phyloP scores from a whole-genome alignment of 2,113 vertebrate species.

The Phalacrocorax carbo region DNA sequence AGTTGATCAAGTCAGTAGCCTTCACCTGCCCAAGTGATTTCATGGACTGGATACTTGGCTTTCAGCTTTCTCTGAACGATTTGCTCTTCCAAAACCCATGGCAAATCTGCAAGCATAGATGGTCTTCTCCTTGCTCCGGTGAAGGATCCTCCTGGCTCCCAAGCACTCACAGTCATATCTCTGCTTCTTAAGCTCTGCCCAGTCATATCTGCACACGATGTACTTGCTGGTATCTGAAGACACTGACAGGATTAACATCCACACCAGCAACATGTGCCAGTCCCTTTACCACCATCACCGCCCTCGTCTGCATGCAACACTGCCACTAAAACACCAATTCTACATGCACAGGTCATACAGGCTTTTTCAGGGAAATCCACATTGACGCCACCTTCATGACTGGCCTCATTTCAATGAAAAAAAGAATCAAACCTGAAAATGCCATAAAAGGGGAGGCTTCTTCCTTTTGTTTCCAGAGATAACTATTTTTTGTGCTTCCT shows the following conservation, averaged over 20 bases:
- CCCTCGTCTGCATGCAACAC: neutral
- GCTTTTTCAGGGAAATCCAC: neutral
- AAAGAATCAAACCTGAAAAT: neutral
- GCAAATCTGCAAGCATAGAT: conserved; percentile 81
- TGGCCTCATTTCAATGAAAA: neutral
- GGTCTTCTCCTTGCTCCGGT: conserved; percentile 74
- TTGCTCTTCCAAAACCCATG: neutral
- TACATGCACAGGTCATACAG: neutral
- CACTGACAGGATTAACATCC: neutral
- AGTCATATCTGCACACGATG: neutral
- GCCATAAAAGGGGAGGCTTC: neutral
- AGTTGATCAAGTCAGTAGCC: neutral
- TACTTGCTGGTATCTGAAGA: neutral
- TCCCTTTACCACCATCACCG: neutral
- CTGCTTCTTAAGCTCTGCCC: neutral
- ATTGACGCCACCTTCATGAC: neutral
- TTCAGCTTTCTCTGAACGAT: neutral
- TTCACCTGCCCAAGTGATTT: neutral
- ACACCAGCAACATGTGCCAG: accelerated
- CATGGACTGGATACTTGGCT: neutral
- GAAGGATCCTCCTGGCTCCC: conserved; percentile 80
- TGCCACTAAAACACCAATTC: neutral
- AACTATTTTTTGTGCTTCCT: neutral
- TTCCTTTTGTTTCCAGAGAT: neutral
- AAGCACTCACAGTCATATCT: conserved; percentile 66